Evolutionary conservation across 2,113 vertebrate species (phyloP).

Genomic region (Erythrolamprus reginae): DNA sequence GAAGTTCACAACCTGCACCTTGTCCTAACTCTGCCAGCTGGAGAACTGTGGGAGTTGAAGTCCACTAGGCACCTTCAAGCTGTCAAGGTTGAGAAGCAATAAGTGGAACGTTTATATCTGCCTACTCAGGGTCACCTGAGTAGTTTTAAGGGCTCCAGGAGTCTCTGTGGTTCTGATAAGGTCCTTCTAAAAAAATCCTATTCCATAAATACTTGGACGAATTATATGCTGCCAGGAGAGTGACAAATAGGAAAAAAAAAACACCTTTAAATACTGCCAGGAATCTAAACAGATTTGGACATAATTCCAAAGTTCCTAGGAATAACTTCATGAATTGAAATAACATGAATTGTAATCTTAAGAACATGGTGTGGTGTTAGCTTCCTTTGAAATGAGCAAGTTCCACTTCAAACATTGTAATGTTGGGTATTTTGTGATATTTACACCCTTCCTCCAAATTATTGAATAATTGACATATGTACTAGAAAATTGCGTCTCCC

Average conservation of each 20-base stretch:
- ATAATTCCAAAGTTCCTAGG: background rate
- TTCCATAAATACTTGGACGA: background rate
- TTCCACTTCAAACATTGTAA: background rate
- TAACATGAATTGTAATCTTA: background rate
- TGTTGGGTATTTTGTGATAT: background rate
- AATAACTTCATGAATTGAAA: too few species aligned
- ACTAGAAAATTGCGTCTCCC: background rate
- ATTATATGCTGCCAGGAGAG: background rate
- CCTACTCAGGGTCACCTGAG: too few species aligned
- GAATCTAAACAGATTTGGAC: background rate
- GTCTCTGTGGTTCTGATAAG: background rate
- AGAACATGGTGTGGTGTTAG: background rate
- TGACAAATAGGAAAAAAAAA: background rate
- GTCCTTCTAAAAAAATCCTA: background rate
- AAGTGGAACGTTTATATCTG: background rate
- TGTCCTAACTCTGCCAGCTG: background rate
- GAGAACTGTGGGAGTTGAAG: background rate
- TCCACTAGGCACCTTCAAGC: background rate
- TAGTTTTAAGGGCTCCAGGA: too few species aligned
- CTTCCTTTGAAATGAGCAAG: background rate
- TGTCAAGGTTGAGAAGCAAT: background rate
- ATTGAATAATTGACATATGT: background rate
- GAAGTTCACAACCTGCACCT: background rate
- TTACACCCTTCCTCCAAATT: background rate
- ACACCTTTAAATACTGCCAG: background rate